Base-by-base conservation (phyloP, 1,140 invertebrate genomes). In the Bombus waltoni region DNA sequence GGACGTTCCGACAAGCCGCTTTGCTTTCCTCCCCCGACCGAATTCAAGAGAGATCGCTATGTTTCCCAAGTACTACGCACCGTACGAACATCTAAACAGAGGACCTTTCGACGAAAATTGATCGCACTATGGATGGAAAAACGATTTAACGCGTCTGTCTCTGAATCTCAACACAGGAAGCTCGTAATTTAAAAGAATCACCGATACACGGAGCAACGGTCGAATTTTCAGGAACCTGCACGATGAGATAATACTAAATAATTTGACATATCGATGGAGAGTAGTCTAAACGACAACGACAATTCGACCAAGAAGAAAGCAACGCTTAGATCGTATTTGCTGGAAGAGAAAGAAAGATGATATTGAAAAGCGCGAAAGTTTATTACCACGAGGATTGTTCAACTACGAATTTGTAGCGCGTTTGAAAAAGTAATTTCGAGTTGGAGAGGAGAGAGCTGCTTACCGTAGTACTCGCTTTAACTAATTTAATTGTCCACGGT, bases 81-180 rank as follows among this genome's bases (percentile, higher is more conserved):
- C 6, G 38, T 38, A 13, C 44, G 8, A 53, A 25, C n/a, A 59
- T 78, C 38, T 9, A 78, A 78, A 78, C 9, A 35, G 65, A 83
- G 38, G 47, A 59, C 32, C 62, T 70, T 70, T 68, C 35, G 35
- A 83, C 32, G 53, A 62, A 15, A 73, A 81, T 65, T 59, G 70
- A 81, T 65, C 73, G 53, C 3, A 44, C 3, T 62, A 28, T 15
- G 5, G 40, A 65, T 40, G 18, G 53, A n/a, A 13, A 35, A 82
- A 47, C n/a, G 47, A 72, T 59, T n/a, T 47, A 3, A 42, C 15
- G 32, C 15, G 3, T 40, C 35, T 25, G 32, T 25, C 25, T 9
- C 4, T 8, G 13, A 66, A 78, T 44, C 25, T 5, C 28, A 25
- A 28, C 25, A n/a, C 15, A 2, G 0, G 28, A 62, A n/a, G 22